phyloP scores from a whole-genome alignment of 2,797 vertebrate genomes.

The Falco novaeseelandiae region DNA sequence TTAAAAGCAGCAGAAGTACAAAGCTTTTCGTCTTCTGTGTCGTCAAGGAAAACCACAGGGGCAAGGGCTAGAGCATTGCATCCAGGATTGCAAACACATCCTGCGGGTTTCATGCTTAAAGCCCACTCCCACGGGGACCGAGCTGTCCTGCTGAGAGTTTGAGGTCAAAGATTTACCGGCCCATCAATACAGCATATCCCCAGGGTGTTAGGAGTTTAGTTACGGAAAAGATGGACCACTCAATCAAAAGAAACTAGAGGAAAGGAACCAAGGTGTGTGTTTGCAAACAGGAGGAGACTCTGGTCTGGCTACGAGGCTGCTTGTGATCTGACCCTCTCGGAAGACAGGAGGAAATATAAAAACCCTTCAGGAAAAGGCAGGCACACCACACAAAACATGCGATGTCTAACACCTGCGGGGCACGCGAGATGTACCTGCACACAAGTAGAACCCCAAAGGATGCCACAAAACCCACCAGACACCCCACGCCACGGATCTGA shows the following conservation, averaged over 20 bases:
- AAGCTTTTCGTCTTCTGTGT: not conserved
- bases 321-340: not conserved
- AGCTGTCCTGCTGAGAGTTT: not conserved
- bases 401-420: rapidly evolving
- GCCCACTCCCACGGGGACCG: rapidly evolving
- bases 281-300: not conserved
- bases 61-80: not conserved
- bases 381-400: rapidly evolving
- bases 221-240: not conserved
- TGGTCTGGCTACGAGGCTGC: not conserved
- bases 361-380: not conserved
- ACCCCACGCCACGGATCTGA: not conserved
- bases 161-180: not conserved
- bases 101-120: not conserved
- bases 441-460: not conserved
- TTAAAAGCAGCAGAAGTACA: not conserved
- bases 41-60: not conserved
- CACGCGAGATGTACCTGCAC: not conserved
- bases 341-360: not conserved
- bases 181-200: not conserved
- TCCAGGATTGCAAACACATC: not conserved
- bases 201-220: not conserved
- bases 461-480: not conserved
- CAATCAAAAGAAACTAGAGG: rapidly evolving
- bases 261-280: not conserved